Evolutionary conservation across 2,113 vertebrate species (phyloP).

Genomic region (Neodon shergylaensis): DNA sequence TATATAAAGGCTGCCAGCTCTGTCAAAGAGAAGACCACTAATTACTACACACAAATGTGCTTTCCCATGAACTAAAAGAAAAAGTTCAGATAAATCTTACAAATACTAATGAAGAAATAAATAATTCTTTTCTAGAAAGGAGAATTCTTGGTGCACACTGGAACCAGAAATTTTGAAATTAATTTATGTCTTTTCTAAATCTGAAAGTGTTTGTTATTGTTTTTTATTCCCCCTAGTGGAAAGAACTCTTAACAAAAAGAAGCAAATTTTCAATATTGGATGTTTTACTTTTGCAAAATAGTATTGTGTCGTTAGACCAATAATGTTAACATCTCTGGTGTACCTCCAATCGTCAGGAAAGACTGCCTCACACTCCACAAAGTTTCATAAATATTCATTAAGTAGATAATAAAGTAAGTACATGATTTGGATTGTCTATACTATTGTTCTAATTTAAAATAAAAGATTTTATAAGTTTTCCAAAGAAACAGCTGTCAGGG

Average conservation of each 20-base stretch:
- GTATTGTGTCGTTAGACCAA: not conserved
- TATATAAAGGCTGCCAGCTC: not conserved
- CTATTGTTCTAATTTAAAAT: not conserved
- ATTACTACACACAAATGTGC: not conserved
- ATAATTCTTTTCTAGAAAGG: not conserved
- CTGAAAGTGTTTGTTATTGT: not conserved
- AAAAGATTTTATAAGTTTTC: not conserved
- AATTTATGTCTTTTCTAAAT: not conserved
- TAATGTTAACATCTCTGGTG: not conserved
- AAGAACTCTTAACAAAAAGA: not conserved
- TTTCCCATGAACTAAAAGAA: not conserved
- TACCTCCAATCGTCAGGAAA: not conserved
- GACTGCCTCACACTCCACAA: not conserved
- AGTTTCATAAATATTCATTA: not conserved
- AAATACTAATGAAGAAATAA: not conserved
- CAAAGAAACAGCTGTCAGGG: not conserved
- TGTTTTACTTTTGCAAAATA: conserved; percentile 20
- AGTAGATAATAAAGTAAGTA: not conserved
- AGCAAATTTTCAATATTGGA: conserved; percentile 16
- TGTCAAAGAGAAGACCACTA: not conserved
- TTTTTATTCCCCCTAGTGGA: not conserved
- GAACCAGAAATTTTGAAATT: not conserved
- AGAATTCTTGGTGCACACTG: not conserved
- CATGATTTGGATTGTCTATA: not conserved
- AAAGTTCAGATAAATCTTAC: not conserved